phyloP scores from a whole-genome alignment of 2,888 invertebrate genomes.

The Blastobasis adustella region DNA sequence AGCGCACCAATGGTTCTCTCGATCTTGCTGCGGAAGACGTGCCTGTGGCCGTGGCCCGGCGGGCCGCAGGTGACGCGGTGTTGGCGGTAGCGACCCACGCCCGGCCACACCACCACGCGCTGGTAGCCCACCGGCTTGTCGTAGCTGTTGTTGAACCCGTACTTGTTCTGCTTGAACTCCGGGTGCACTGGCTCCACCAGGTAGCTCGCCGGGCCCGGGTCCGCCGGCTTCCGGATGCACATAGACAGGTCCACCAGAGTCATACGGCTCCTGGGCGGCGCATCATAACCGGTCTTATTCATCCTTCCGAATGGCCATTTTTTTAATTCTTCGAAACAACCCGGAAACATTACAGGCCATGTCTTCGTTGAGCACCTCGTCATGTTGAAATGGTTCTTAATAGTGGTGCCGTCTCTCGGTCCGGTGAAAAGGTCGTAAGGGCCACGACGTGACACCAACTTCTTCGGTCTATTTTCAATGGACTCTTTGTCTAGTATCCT shows the following conservation, averaged over 20 bases:
- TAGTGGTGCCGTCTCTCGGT: constrained; percentile 57
- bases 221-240: constrained; percentile 56
- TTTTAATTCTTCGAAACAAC: constrained; percentile 43
- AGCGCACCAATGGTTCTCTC: constrained; percentile 48
- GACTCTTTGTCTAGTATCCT: constrained; percentile 43
- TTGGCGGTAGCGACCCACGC: constrained; percentile 49
- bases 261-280: constrained; percentile 54
- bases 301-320: constrained; percentile 45
- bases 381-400: constrained; percentile 69
- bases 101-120: constrained; percentile 53
- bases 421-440: constrained; percentile 69
- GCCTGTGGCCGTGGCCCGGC: constrained; percentile 46
- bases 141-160: constrained; percentile 54
- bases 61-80: constrained; percentile 27
- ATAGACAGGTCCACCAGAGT: constrained; percentile 65
- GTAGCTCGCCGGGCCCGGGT: constrained; percentile 72
- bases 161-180: constrained; percentile 32
- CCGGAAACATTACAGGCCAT: constrained; percentile 51
- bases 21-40: constrained; percentile 49
- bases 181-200: constrained; percentile 25
- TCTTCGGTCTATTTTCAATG: constrained; percentile 50
- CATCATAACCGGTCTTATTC: constrained; percentile 49
- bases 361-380: constrained; percentile 36
- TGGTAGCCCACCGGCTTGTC: constrained; percentile 50
- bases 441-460: constrained; percentile 48